Percentiles rank a stretch among this genome's conserved stretches.
These are phyloP conservation scores for Lanistes nyassanus DNA, from an alignment of 1,140 invertebrate species.

Conservation along the genomic window DNA sequence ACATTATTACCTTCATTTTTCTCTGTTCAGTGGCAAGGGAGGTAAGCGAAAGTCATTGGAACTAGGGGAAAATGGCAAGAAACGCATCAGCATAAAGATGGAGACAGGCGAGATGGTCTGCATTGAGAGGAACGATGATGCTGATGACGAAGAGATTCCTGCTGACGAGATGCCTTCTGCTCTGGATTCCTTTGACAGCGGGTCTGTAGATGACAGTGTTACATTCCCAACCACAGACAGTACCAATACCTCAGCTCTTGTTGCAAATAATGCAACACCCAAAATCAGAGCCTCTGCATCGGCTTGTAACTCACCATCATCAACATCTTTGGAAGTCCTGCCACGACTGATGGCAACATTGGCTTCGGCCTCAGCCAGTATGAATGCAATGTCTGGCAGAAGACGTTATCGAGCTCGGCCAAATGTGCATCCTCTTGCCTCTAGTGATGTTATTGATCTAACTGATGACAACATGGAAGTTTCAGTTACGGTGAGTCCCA, in stretches of 20 bases:
- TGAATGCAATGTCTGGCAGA: not conserved
- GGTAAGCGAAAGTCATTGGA: slow-evolving; percentile 2
- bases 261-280: not conserved
- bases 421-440: not conserved
- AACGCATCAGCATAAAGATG: slow-evolving; percentile 42
- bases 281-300: not conserved
- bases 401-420: not conserved
- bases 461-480: slow-evolving; percentile 13
- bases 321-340: not conserved
- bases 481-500: not conserved
- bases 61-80: not conserved
- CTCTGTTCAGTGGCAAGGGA: not conserved
- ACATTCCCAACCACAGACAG: not conserved
- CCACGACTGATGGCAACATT: not conserved
- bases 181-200: not conserved
- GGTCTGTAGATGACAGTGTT: not conserved
- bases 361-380: not conserved
- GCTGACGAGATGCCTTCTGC: not conserved
- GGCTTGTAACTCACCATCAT: not conserved
- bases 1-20: not conserved
- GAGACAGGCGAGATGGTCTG: slow-evolving; percentile 41
- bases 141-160: slow-evolving; percentile 13
- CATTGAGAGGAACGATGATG: slow-evolving; percentile 31
- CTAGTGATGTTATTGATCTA: slow-evolving; percentile 26
- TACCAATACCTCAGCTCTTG: not conserved